A percentile compares a stretch with the other conserved stretches of the same genome.
Conservation (phyloP, 2,113 vertebrate genomes). For the Scartelaos histophorus region DNA sequence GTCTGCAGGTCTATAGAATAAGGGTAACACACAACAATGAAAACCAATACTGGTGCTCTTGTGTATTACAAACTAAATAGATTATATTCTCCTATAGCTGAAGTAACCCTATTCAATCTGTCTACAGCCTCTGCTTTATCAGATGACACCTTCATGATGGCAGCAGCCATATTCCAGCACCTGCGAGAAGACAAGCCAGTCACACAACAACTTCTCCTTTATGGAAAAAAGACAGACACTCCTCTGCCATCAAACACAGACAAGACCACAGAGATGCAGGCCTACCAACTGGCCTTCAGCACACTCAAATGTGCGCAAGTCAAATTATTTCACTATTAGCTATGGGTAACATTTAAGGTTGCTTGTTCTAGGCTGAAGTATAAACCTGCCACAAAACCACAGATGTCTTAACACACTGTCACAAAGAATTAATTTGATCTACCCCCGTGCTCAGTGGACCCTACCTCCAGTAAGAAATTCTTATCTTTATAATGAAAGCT, state of each 20-base stretch:
- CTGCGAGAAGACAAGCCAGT: slow-evolving; percentile 73
- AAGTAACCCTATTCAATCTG: neutral
- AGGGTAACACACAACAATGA: slow-evolving; percentile 6
- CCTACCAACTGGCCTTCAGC: slow-evolving; percentile 85
- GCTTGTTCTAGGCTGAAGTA: neutral
- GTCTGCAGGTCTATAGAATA: slow-evolving; percentile 7
- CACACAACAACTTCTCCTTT: slow-evolving; percentile 66
- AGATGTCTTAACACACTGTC: slow-evolving; percentile 36
- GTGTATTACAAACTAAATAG: neutral
- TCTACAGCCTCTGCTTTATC: slow-evolving; percentile 52
- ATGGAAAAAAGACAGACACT: slow-evolving; percentile 60
- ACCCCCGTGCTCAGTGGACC: slow-evolving; percentile 23
- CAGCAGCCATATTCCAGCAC: slow-evolving; percentile 85
- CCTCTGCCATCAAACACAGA: slow-evolving; percentile 52
- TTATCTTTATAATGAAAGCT: slow-evolving; percentile 60
- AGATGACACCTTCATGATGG: slow-evolving; percentile 77
- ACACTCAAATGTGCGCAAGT: slow-evolving; percentile 84
- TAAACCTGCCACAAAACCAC: neutral
- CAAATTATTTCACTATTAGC: neutral
- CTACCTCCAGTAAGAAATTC: slow-evolving; percentile 5
- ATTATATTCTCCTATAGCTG: neutral
- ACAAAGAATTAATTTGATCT: slow-evolving; percentile 47
- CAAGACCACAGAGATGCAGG: slow-evolving; percentile 59
- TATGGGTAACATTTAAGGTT: neutral
- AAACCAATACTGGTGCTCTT: neutral